These are phyloP conservation scores for Drosophila ambigua DNA, from an alignment of 1,140 invertebrate genomes.

Conservation along the genomic window DNA sequence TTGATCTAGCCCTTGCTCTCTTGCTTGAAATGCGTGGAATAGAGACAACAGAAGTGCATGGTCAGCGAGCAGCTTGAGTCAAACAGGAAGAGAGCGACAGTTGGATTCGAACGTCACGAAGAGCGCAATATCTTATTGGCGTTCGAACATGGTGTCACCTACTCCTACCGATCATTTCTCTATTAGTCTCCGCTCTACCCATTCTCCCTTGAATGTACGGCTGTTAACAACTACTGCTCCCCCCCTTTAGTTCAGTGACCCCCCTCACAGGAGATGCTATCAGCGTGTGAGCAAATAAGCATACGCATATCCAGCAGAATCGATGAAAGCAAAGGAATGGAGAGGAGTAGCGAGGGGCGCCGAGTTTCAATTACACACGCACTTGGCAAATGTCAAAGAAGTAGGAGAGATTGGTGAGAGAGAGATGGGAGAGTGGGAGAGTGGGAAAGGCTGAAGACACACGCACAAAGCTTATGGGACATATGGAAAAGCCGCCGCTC, in stretches of 20 bases:
- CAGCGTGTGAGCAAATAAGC: constrained; percentile 22
- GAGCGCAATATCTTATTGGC: too few relatives aligned
- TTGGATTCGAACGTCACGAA: background rate
- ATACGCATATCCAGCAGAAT: constrained; percentile 25
- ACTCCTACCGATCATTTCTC: background rate
- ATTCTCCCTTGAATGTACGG: background rate
- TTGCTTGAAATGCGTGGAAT: too few relatives aligned
- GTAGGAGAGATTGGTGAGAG: background rate
- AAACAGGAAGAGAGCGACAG: too few relatives aligned
- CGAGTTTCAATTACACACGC: constrained; percentile 82
- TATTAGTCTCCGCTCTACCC: background rate
- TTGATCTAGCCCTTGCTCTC: too few relatives aligned
- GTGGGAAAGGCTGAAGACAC: background rate
- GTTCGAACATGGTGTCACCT: background rate
- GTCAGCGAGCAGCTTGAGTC: too few relatives aligned
- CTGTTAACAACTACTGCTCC: constrained; percentile 3
- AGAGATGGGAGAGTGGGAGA: background rate
- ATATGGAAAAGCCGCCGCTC: background rate
- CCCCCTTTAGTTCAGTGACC: constrained; percentile 43
- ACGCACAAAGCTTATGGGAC: constrained; percentile 34
- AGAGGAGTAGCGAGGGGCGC: constrained; percentile 21
- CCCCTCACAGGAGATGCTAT: constrained; percentile 6
- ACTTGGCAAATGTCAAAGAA: constrained; percentile 58
- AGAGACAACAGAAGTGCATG: too few relatives aligned
- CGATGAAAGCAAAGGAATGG: background rate